Evolutionary conservation across 2,797 vertebrate species (phyloP), one percentile per base, ranked within the genome.

Genomic region (Tapirus indicus): DNA sequence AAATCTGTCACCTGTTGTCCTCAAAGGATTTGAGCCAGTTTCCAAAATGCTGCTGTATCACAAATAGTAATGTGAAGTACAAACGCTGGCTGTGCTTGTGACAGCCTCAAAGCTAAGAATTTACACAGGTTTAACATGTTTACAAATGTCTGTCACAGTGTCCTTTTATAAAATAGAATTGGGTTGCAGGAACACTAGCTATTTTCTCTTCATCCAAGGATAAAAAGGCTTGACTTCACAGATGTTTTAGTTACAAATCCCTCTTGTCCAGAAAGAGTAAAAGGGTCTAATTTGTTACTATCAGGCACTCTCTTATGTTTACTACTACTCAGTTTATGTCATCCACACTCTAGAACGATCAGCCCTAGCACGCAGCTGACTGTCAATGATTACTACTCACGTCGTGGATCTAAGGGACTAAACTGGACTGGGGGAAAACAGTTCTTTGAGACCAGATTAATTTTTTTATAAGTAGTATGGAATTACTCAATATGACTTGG

Each of bases 181-280:
- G 2, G 47, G 60, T 7, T 68, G 49, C 16, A 56, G 52, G 74
- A 94, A 71, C 71, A 64, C 16, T 17, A 54, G 64, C 56, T 86
- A 80, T 92, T 94, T 94, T 71, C 12, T 86, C 44, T 92, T 85
- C 60, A 85, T 60, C 95, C 85, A 77, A 49, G 47, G 56, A 68
- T 90, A 86, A 87, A 80, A 87, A 89, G 71, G 32, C 69, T 94
- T 56, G 75, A 94, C 74, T 79, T 92, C 66, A 68, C 69, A 77
- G 68, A 91, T 91, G 82, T 69, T 78, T 96, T 95, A 90, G 71
- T 88, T 71, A 91, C 77, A 86, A 93, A 85, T 60, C 77, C 64
- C 87, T 91, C 54, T 66, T 88, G 44, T 72, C 52, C 66, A 92
- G 44, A 96, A 94, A 97, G 62, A 96, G 72, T 56, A 66, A 69